Conservation (phyloP, 2,888 invertebrate genomes). For the Sinelater perroti region DNA sequence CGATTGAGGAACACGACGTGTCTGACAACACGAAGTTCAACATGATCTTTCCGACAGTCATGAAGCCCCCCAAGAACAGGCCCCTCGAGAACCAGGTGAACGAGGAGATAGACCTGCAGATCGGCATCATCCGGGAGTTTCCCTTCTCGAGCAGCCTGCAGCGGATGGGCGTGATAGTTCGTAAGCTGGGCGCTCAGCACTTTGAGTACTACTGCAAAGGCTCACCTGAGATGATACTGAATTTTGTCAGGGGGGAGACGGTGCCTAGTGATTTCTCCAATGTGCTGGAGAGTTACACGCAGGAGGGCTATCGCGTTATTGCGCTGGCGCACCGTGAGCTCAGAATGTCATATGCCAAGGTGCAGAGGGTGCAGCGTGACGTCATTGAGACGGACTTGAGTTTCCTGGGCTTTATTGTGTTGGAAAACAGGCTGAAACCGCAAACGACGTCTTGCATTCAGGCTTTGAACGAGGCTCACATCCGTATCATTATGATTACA, state of each 20-base stretch:
- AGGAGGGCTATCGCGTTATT: slow-evolving; percentile 92
- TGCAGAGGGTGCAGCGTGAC: slow-evolving; percentile 79
- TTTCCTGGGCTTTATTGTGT: slow-evolving; percentile 88
- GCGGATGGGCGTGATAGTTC: slow-evolving; percentile 88
- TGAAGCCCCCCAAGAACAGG: slow-evolving; percentile 67
- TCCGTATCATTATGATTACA: slow-evolving; percentile 97
- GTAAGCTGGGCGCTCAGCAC: slow-evolving; percentile 68
- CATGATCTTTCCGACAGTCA: slow-evolving; percentile 85
- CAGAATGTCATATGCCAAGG: slow-evolving; percentile 73
- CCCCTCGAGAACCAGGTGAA: slow-evolving; percentile 47
- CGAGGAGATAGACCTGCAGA: slow-evolving; percentile 70
- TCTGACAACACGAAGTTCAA: slow-evolving; percentile 87
- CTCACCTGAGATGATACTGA: slow-evolving; percentile 90
- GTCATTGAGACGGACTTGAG: slow-evolving; percentile 82
- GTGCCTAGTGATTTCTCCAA: slow-evolving; percentile 83
- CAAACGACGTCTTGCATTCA: slow-evolving; percentile 85
- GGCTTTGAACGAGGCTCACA: slow-evolving; percentile 82
- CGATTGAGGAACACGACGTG: slow-evolving; percentile 85
- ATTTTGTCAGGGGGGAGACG: slow-evolving; percentile 77
- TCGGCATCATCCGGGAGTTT: slow-evolving; percentile 77
- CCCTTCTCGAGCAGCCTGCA: slow-evolving; percentile 85
- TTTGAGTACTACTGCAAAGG: slow-evolving; percentile 67
- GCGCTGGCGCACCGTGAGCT: slow-evolving; percentile 84
- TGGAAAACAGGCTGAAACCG: slow-evolving; percentile 94
- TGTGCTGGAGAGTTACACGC: slow-evolving; percentile 84